A percentile compares a stretch with the other conserved stretches of the same genome.
phyloP scores from a whole-genome alignment of 2,113 vertebrate species.

The Alligator sinensis region DNA sequence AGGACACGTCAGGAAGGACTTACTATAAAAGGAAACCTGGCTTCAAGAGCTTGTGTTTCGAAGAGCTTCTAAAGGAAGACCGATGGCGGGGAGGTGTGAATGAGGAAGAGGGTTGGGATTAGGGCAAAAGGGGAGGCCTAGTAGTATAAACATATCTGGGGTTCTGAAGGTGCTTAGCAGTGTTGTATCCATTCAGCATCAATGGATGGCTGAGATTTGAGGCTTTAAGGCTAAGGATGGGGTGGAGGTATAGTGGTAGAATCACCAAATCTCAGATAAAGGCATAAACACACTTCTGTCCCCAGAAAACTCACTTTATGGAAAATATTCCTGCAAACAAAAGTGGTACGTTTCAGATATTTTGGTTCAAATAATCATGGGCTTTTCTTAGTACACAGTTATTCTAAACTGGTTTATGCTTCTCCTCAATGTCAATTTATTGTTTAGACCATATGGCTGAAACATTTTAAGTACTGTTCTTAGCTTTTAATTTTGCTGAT shows the following conservation, averaged over 20 bases:
- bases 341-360: background rate
- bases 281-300: background rate
- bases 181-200: background rate
- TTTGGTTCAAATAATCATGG: background rate
- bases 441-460: background rate
- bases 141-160: too few relatives aligned
- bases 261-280: background rate
- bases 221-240: background rate
- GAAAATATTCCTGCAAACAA: background rate
- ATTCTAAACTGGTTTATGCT: background rate
- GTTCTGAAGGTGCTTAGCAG: background rate
- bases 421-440: background rate
- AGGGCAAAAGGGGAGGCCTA: too few relatives aligned
- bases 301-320: background rate
- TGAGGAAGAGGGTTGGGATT: too few relatives aligned
- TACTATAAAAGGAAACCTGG: too few relatives aligned
- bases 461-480: background rate
- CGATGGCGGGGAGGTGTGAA: too few relatives aligned
- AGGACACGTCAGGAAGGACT: too few relatives aligned
- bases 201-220: background rate
- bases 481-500: background rate
- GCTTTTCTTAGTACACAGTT: background rate
- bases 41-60: too few relatives aligned
- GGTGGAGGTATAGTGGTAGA: background rate
- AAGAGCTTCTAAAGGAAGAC: too few relatives aligned